Percentiles rank a stretch among this genome's conserved stretches.
phyloP scores from a whole-genome alignment of 53 echinoderm and acorn worm species.

The Echinarachnius parma region DNA sequence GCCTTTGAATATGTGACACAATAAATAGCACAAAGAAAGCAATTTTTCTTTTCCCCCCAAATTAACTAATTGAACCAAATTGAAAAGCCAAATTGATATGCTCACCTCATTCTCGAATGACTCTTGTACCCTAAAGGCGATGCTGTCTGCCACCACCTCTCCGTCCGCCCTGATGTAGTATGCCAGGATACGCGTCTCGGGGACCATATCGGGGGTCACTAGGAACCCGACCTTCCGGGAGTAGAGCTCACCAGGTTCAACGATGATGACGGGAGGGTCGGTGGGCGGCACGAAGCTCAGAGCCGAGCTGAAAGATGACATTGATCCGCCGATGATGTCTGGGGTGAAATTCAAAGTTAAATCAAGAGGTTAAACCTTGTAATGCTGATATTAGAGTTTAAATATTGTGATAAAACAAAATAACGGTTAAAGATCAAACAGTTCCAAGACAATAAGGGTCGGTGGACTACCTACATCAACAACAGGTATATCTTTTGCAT shows the following conservation, averaged over 20 bases:
- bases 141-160: conserved; percentile 76
- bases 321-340: not conserved
- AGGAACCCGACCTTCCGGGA: conserved; percentile 44
- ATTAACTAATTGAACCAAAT: too few relatives aligned
- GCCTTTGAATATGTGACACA: too few relatives aligned
- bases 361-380: not conserved
- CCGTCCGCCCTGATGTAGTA: conserved; percentile 66
- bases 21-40: too few relatives aligned
- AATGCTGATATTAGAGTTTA: not conserved
- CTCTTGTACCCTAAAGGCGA: conserved; percentile 53
- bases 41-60: too few relatives aligned
- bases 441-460: not conserved
- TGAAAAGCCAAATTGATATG: too few relatives aligned
- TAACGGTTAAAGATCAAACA: not conserved
- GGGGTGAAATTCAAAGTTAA: not conserved
- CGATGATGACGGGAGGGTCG: conserved; percentile 40
- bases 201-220: conserved; percentile 68
- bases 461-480: too few relatives aligned
- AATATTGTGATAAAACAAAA: not conserved
- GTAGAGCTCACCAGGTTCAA: conserved; percentile 44
- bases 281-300: conserved; percentile 41
- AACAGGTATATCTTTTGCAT: too few relatives aligned
- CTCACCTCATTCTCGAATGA: conserved; percentile 76
- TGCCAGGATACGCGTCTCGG: conserved; percentile 61
- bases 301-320: conserved; percentile 27